Base-by-base conservation (phyloP, 2,797 vertebrate genomes). In the Tapirus indicus region DNA sequence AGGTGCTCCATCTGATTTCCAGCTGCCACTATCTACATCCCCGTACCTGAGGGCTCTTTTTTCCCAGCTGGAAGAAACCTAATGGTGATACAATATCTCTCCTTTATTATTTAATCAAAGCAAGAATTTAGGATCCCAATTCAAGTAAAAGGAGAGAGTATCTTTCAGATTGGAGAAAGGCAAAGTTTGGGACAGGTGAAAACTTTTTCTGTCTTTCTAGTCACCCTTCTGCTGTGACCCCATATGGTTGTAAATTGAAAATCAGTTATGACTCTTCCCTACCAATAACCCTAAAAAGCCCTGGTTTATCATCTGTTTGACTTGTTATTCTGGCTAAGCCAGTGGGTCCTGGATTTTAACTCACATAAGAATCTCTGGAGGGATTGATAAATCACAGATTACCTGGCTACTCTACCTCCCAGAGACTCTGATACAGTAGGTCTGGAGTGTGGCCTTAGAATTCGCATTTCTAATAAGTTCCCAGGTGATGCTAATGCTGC, bases 331-430 rank as follows among this genome's bases (percentile, higher is more conserved):
- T 29, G 72, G 12, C 20, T 85, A 91, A 41, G 9, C 5, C 27
- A 60, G 1, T 52, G 71, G 13, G 41, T 68, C 6, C 16, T 21
- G 56, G n/a, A 75, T 86, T 69, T 88, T 80, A 44, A 38, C 32
- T 47, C 7, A 21, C 1, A 44, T n/a, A 16, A 62, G 23, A 41
- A 92, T 60, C 3, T 14, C 35, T 60, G 9, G 60, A 86, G 16
- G 3, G 5, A 27, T 47, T 49, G 10, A 52, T 56, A 77, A 82
- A n/a, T 85, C 13, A 88, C 7, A 93, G 23, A 9, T 75, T 35
- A 13, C 29, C 41, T 13, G 27, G 27, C 2, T 6, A 8, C 5
- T 38, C 62, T 7, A 71, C 7, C 16, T 0, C 0, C 1, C 5
- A 23, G 35, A 56, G 32, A 69, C 35, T n/a, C 75, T 66, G n/a